A percentile compares a stretch with the other conserved stretches of the same genome.
Evolutionary conservation across 2,888 invertebrate genomes (phyloP).

Genomic region (Litoditis marina): DNA sequence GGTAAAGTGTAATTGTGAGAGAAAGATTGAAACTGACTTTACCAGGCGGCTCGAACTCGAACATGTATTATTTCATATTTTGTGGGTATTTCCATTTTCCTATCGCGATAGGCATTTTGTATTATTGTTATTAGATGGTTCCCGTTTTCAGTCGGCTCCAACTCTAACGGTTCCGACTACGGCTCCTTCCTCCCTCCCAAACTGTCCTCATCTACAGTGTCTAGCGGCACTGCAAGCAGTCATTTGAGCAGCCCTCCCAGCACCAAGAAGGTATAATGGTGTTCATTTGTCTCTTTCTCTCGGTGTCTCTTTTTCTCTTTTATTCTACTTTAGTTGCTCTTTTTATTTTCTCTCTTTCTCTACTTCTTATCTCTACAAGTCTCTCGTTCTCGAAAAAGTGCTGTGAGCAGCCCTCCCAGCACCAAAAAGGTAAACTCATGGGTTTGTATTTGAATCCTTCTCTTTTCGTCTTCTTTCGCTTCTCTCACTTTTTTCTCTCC

Average conservation of each 20-base stretch:
- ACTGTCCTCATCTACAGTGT: conserved; percentile 18
- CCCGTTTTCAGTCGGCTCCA: conserved; percentile 13
- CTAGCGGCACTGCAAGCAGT: conserved; percentile 15
- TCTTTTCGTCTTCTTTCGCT: background rate
- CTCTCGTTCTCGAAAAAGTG: conserved; percentile 16
- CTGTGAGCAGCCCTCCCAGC: conserved; percentile 15
- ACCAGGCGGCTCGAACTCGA: no score
- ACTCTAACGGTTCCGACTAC: conserved; percentile 18
- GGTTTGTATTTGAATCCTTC: background rate
- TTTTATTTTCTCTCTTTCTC: no score
- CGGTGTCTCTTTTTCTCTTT: background rate
- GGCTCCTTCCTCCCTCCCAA: conserved; percentile 12
- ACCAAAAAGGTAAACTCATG: conserved; percentile 11
- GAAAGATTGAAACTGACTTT: no score
- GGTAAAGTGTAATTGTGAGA: no score
- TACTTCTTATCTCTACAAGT: no score
- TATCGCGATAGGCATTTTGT: no score
- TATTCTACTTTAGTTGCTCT: no score
- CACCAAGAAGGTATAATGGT: conserved; percentile 6
- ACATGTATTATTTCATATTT: no score
- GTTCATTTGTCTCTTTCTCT: background rate
- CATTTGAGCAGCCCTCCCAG: conserved; percentile 18
- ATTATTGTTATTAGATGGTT: background rate
- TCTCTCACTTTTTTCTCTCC: no score
- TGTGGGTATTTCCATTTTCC: no score